Percentiles rank a stretch among this genome's conserved stretches.
Conservation (phyloP, 2,113 vertebrate species). For the Scartelaos histophorus region DNA sequence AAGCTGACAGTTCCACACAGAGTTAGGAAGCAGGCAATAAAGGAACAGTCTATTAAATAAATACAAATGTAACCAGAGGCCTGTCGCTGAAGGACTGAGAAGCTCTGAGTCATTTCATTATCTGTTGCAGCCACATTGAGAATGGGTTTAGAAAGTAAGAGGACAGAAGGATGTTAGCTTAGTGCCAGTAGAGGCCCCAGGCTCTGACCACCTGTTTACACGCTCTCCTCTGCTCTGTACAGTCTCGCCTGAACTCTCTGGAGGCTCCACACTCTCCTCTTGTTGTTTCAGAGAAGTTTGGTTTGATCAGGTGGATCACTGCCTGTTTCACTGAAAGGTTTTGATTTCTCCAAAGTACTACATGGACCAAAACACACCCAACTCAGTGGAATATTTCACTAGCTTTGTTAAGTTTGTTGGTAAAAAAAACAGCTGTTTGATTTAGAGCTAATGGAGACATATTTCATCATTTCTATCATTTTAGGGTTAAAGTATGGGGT, state of each 20-base stretch:
- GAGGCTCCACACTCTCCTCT: conserved; percentile 20
- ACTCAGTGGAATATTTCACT: not conserved
- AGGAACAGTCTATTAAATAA: conserved; percentile 52
- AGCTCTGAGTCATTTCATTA: conserved; percentile 55
- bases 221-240: conserved; percentile 41
- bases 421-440: not conserved
- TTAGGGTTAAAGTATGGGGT: too few relatives aligned
- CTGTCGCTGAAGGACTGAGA: conserved; percentile 45
- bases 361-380: not conserved
- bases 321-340: not conserved
- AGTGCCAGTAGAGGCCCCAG: conserved; percentile 51
- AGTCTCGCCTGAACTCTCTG: conserved; percentile 31
- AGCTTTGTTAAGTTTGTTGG: not conserved
- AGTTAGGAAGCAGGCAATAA: conserved; percentile 17
- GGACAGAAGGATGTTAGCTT: conserved; percentile 45
- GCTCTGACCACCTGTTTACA: conserved; percentile 57
- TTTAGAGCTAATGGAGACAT: not conserved
- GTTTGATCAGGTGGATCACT: conserved; percentile 3
- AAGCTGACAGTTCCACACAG: not conserved
- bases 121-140: conserved; percentile 45
- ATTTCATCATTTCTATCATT: too few relatives aligned
- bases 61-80: conserved; percentile 65
- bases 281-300: conserved; percentile 6
- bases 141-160: conserved; percentile 41
- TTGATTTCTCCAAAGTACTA: not conserved